Base-by-base conservation (phyloP, 2,113 vertebrate species). In the Scophthalmus maximus region DNA sequence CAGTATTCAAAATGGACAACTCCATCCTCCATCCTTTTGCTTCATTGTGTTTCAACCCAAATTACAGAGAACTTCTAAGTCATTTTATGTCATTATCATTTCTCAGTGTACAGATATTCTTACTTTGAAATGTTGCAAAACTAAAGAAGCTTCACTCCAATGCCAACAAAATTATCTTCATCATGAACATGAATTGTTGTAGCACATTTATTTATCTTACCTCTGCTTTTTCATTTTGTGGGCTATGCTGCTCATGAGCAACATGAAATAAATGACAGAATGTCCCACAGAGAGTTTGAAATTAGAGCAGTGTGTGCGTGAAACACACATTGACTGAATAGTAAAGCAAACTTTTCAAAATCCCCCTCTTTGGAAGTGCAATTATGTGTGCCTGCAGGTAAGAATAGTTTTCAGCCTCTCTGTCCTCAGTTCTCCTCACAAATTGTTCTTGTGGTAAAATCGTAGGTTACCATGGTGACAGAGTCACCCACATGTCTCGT, bases 391-490 rank as follows among this genome's bases (percentile, higher is more conserved):
- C 4, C 11, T 1, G 36, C 36, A 38, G 36, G 15, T 14, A 15
- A 38, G 36, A 38, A 38, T 14, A 38, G 12, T 87, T 84, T 66
- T 49, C 71, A 81, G 50, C 64, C 55, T 73, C 60, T 70, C 47
- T 70, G 32, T 84, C 73, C 69, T 81, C 78, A 82, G 70, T 60
- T 76, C 72, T 32, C 50, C 47, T 70, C 70, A 72, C 85, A 87
- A 72, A 82, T 68, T 78, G 78, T 76, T 83, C 81, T 61, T 73
- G 83, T 59, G 73, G 60, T 60, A 58, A 49, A 76, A 76, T 73
- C 50, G 64, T 61, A 1, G 51, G 86, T 92, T 85, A 8, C 86
- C 84, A 89, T 86, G 86, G 90, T 88, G 79, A 91, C 88, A 76
- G 71, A 68, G 79, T 86, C 88, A 79, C 86, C 86, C 83, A 87